These are phyloP conservation scores for Eufriesea mexicana DNA, from an alignment of 1,140 invertebrate genomes.

Conservation along the genomic window DNA sequence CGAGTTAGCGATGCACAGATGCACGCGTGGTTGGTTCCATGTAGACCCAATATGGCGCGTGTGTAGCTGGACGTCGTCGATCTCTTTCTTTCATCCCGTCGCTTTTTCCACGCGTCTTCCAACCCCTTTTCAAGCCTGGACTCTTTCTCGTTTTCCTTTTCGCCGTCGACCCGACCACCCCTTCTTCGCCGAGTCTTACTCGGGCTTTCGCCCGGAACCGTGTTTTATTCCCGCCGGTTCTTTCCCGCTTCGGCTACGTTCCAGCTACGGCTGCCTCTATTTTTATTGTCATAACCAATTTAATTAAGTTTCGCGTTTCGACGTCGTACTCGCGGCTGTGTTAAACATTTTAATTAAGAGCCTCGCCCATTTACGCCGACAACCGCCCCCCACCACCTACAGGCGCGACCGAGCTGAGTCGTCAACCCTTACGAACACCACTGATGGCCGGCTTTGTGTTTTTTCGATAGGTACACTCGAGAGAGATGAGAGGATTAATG, in stretches of 20 bases:
- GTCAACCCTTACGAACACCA: constrained; percentile 18
- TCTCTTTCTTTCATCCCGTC: constrained; percentile 16
- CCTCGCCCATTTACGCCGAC: constrained; percentile 64
- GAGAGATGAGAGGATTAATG: constrained; percentile 1
- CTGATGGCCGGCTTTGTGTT: constrained; percentile 38
- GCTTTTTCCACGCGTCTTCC: constrained; percentile 28
- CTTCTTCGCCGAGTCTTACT: background rate
- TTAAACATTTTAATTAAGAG: constrained; percentile 73
- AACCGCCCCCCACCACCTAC: background rate
- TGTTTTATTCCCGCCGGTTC: background rate
- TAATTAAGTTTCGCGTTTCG: constrained; percentile 71
- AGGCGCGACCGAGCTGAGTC: background rate
- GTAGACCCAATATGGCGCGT: background rate
- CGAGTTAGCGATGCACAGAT: background rate
- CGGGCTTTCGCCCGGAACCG: background rate
- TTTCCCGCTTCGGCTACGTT: background rate
- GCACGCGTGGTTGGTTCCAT: background rate
- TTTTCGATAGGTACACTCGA: background rate
- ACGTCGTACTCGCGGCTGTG: constrained; percentile 66
- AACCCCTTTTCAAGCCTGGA: background rate
- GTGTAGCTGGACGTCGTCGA: constrained; percentile 5
- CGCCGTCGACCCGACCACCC: background rate
- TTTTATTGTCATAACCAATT: constrained; percentile 72
- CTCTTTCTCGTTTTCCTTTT: constrained; percentile 9
- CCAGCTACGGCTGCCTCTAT: constrained; percentile 53